phyloP scores from a whole-genome alignment of 2,797 vertebrate genomes.

The Calcarius lapponicus region DNA sequence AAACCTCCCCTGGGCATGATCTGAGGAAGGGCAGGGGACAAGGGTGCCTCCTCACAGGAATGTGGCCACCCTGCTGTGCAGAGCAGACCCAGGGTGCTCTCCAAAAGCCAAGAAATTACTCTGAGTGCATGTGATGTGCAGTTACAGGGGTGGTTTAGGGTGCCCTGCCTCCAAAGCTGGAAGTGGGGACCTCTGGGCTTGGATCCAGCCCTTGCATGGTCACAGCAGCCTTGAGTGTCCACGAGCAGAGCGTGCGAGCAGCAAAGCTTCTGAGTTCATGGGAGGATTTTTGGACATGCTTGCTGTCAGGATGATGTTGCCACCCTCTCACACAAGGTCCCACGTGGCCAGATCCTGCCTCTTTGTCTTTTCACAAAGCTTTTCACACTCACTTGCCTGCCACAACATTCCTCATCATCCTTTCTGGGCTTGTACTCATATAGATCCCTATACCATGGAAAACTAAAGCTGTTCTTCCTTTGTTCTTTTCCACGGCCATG shows the following conservation, averaged over 20 bases:
- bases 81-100: fast-evolving
- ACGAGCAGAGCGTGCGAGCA: fast-evolving
- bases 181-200: not conserved
- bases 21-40: not conserved
- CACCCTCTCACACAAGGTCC: fast-evolving
- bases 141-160: not conserved
- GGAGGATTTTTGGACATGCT: not conserved
- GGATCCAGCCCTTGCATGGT: not conserved
- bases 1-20: not conserved
- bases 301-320: not conserved
- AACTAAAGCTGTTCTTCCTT: not conserved
- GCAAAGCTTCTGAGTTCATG: not conserved
- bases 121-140: not conserved
- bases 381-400: not conserved
- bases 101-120: not conserved
- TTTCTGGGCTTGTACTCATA: not conserved
- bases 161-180: fast-evolving
- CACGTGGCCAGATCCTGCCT: not conserved
- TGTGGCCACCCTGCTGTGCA: fast-evolving
- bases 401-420: not conserved
- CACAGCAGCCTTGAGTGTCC: not conserved
- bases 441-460: not conserved
- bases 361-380: not conserved
- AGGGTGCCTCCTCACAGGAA: not conserved
- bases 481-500: not conserved